Conservation (phyloP, 2,113 vertebrate species). For the Syngnathoides biaculeatus region DNA sequence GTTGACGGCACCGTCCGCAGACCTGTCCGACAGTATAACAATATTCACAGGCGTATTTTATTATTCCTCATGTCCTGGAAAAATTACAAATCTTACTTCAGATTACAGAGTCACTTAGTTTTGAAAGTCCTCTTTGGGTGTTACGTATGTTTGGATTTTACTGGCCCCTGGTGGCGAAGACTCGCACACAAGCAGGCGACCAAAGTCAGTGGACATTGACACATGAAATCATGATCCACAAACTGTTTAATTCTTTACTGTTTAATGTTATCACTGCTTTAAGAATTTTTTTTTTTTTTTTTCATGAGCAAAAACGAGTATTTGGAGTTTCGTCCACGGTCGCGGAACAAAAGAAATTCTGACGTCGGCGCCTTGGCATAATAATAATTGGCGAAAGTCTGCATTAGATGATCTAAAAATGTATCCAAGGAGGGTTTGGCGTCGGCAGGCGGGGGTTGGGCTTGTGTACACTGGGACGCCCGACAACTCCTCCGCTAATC, state of each 20-base stretch:
- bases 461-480: slow-evolving; percentile 7
- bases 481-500: slow-evolving; percentile 61
- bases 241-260: neutral
- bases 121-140: neutral
- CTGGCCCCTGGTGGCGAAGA: neutral
- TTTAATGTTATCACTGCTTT: neutral
- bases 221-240: neutral
- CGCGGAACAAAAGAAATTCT: no score
- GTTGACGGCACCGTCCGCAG: no score
- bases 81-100: no score
- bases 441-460: slow-evolving; percentile 3
- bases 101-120: neutral
- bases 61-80: no score
- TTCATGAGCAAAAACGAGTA: no score
- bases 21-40: neutral
- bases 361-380: neutral
- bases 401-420: neutral
- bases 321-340: no score
- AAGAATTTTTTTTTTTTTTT: no score
- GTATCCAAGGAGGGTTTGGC: neutral
- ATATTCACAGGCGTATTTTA: neutral
- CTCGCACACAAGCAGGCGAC: neutral
- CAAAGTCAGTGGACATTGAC: neutral
- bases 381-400: neutral
- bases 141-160: neutral